A percentile compares a stretch with the other conserved stretches of the same genome.
These are phyloP conservation scores for Fundulus diaphanus DNA, from an alignment of 2,797 vertebrate species.

Conservation along the genomic window DNA sequence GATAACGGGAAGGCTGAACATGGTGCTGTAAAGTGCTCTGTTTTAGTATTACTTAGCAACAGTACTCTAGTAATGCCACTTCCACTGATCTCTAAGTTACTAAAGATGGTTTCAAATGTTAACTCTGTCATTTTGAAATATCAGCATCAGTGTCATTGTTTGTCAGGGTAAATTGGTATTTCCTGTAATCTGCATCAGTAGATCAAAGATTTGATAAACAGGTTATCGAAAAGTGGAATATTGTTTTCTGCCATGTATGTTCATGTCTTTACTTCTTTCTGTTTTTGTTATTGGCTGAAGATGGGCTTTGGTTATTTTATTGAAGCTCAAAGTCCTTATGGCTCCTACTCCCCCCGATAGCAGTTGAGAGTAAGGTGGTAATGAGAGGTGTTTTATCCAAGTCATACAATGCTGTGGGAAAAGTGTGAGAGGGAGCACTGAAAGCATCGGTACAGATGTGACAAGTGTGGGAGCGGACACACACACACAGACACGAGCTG, in stretches of 20 bases:
- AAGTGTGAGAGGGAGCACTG: neutral
- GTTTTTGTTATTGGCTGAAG: neutral
- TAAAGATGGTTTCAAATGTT: neutral
- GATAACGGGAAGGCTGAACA: neutral
- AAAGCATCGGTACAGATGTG: constrained; percentile 36
- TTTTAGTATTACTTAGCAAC: neutral
- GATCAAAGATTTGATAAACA: too few relatives aligned
- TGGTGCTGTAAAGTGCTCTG: neutral
- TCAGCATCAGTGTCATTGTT: neutral
- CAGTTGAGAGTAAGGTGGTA: neutral
- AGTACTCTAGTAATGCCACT: too few relatives aligned
- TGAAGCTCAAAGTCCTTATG: constrained; percentile 6
- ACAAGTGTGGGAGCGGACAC: constrained; percentile 14
- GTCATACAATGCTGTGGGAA: neutral
- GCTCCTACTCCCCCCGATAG: constrained; percentile 3
- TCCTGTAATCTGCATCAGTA: too few relatives aligned
- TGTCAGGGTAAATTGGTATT: too few relatives aligned
- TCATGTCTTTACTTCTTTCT: neutral
- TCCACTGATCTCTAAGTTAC: neutral
- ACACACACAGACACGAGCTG: constrained; percentile 9
- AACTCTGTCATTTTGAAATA: neutral
- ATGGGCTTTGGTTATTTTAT: neutral
- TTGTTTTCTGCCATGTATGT: too few relatives aligned
- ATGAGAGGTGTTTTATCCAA: neutral
- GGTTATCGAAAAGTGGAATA: too few relatives aligned